Base-by-base conservation (phyloP, 2,888 invertebrate genomes). In the Homarus gammarus region DNA sequence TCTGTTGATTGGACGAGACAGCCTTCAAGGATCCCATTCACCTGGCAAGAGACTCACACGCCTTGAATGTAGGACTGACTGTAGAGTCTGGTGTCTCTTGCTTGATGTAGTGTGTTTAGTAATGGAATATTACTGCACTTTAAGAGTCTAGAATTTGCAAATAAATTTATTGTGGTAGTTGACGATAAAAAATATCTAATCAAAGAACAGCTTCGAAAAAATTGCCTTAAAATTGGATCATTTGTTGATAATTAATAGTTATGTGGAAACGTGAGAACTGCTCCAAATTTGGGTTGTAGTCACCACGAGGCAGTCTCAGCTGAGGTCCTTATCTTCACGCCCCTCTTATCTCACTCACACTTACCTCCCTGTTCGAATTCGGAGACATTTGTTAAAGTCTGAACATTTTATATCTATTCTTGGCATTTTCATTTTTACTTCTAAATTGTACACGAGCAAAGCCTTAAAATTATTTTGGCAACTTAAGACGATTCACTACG, bases 51-150 rank as follows among this genome's bases (percentile, higher is more conserved):
- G 33, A 12, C 18, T 18, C n/a, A 8, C 10, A 38, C 36, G 1
- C 38, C 36, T 38, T 38, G 73, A n/a, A n/a, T 22, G 31, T 33
- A 8, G 40, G 73, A 73, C 40, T 18, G 73, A 36, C 36, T 40
- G 73, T 40, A 18, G 40, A 73, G 40, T 38, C 18, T 33, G 18
- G 31, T 38, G 40, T 73, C 40, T 73, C 73, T 73, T 73, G 38
- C 38, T 73, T 73, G 70, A 49, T 49, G 56, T 73, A 73, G 73
- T 73, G 36, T n/a, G 31, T 73, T 38, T 73, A 73, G 73, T n/a
- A 36, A 40, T n/a, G 73, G 38, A 36, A n/a, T 36, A 73, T 38
- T 73, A 8, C 73, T 73, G 73, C 73, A 73, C 73, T 15, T n/a
- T 22, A n/a, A 5, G 31, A 73, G n/a, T 72, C 18, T 73, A 73